These are phyloP conservation scores for Sula dactylatra DNA, from an alignment of 2,113 vertebrate genomes.

Conservation along the genomic window DNA sequence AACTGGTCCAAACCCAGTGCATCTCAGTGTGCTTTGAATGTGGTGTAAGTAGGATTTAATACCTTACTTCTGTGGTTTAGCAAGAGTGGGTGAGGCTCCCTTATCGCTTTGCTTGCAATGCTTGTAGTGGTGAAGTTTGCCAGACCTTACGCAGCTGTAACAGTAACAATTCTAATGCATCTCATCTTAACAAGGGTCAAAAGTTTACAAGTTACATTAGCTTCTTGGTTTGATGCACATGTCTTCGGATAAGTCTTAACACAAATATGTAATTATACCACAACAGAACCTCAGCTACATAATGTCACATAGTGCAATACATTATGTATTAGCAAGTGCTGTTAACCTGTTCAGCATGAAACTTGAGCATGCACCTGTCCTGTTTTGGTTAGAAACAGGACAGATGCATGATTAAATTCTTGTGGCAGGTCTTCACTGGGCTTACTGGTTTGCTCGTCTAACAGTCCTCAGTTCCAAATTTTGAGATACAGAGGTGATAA, in stretches of 20 bases:
- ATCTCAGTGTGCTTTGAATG: neutral
- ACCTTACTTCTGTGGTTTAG: neutral
- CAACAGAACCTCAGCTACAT: neutral
- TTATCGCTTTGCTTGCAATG: neutral
- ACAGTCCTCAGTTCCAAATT: neutral
- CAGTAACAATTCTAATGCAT: constrained; percentile 37
- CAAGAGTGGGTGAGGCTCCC: neutral
- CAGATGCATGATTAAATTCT: neutral
- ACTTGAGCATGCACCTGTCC: neutral
- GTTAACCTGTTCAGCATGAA: neutral
- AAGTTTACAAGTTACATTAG: constrained; percentile 50
- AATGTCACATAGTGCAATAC: neutral
- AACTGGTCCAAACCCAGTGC: neutral
- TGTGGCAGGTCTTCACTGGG: neutral
- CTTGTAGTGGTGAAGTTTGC: constrained; percentile 32
- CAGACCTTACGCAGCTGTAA: constrained; percentile 51
- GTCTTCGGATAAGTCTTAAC: constrained; percentile 37
- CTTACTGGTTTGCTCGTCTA: neutral
- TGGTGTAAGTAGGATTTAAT: neutral
- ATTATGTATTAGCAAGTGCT: neutral
- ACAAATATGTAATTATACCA: neutral
- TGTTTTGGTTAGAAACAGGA: neutral
- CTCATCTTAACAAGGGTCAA: constrained; percentile 53
- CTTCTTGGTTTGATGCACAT: constrained; percentile 36
- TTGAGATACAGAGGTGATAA: neutral